Evolutionary conservation across 2,113 vertebrate genomes (phyloP), one percentile per base, ranked within the genome.

Genomic region (Cephalopholis sonnerati): DNA sequence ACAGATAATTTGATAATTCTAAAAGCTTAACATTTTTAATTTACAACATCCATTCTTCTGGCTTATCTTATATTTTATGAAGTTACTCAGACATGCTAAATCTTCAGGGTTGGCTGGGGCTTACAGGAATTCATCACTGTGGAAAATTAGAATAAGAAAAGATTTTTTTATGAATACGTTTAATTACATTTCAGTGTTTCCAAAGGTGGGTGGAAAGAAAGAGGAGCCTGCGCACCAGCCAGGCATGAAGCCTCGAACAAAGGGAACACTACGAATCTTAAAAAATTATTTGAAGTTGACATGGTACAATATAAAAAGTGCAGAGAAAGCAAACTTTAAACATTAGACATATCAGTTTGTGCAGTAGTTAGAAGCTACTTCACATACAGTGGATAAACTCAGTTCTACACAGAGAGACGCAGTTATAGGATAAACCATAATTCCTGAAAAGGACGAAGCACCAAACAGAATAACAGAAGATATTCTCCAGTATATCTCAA

Each of bases 121-220:
- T 66, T 20, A 48, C 8, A n/a, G 79, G 25, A 68, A 73, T 78
- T 63, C 64, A 81, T 69, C 72, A 36, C 22, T 16, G 36, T 63
- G 57, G 32, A 80, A 68, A 85, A 87, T 81, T 71, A 65, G 64
- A 87, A 81, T 83, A 64, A 44, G 53, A 86, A 64, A 71, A 73
- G 41, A 51, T 55, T 1, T 25, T 55, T 41, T 70, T 27, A 65
- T 48, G 69, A 86, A 77, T 55, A 65, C 16, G 53, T 53, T 81
- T 85, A 85, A 91, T 91, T 85, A 86, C 12, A 58, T 83, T 83
- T 84, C 36, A 11, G 18, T 64, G 46, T 82, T 79, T 79, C 29
- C n/a, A 71, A 72, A 36, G 18, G 63, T 61, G 79, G 27, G 27
- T 22, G 22, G 58, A 48, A 51, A 39, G 44, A 16, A 73, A 50